Conservation (phyloP, 2,113 vertebrate genomes). For the Cyprinodon tularosa region DNA sequence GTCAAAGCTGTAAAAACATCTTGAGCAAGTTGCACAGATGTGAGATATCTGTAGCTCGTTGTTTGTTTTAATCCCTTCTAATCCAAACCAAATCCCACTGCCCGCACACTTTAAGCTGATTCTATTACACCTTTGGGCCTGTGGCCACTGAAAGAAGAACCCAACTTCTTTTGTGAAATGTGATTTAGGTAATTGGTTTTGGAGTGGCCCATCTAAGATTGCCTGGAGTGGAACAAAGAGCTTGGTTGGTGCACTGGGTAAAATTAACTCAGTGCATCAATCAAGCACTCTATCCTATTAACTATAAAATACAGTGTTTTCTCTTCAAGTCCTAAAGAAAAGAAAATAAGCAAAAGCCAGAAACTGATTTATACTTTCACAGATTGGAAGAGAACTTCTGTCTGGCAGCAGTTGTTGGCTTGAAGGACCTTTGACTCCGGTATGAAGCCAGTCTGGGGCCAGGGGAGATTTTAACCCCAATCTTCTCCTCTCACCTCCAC, state of each 20-base stretch:
- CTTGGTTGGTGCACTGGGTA: slow-evolving; percentile 23
- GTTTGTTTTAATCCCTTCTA: slow-evolving; percentile 78
- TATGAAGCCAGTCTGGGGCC: slow-evolving; percentile 82
- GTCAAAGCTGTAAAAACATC: too few species aligned
- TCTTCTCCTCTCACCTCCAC: slow-evolving; percentile 76
- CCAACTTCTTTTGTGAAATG: slow-evolving; percentile 78
- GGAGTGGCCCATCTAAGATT: slow-evolving; percentile 73
- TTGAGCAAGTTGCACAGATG: slow-evolving; percentile 73
- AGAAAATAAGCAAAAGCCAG: slow-evolving; percentile 53
- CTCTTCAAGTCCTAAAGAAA: slow-evolving; percentile 42
- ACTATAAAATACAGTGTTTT: slow-evolving; percentile 42
- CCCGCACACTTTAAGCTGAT: slow-evolving; percentile 61
- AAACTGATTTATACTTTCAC: slow-evolving; percentile 58
- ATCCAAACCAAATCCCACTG: slow-evolving; percentile 51
- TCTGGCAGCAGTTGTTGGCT: slow-evolving; percentile 63
- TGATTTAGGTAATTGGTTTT: slow-evolving; percentile 84
- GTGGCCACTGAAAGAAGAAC: slow-evolving; percentile 68
- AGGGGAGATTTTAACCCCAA: slow-evolving; percentile 83
- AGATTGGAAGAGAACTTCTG: slow-evolving; percentile 52
- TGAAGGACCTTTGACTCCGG: slow-evolving; percentile 64
- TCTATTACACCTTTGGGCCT: slow-evolving; percentile 74
- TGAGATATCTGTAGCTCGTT: slow-evolving; percentile 76
- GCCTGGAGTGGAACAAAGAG: slow-evolving; percentile 21
- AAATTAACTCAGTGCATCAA: slow-evolving; percentile 42
- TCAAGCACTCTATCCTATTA: neutral